phyloP scores from a whole-genome alignment of 2,797 vertebrate species.

The Notolabrus celidotus region DNA sequence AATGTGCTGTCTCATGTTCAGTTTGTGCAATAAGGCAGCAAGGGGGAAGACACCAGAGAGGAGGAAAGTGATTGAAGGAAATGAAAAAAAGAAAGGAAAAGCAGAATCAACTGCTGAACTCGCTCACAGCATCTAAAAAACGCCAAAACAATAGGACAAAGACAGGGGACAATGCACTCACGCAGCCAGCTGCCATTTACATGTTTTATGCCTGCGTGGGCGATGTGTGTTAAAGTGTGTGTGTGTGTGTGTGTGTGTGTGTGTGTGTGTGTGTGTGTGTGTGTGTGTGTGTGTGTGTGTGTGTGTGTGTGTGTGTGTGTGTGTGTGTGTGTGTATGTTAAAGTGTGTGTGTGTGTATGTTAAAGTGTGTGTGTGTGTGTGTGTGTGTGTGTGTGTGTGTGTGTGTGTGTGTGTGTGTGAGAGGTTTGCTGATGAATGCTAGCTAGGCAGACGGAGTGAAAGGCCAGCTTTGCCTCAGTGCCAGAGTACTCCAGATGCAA shows the following conservation, averaged over 20 bases:
- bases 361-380: conserved; percentile 6
- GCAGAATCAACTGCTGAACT: not conserved
- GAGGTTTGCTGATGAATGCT: conserved; percentile 69
- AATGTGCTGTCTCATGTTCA: conserved; percentile 44
- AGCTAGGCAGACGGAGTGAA: conserved; percentile 75
- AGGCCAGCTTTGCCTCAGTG: conserved; percentile 77
- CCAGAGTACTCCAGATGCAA: conserved; percentile 72
- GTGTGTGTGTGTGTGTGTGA: conserved; percentile 20
- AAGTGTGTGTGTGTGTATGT: conserved; percentile 17
- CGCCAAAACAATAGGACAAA: conserved; percentile 20
- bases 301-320: too few relatives aligned
- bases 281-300: too few relatives aligned
- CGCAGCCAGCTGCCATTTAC: conserved; percentile 62
- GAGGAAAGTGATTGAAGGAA: conserved; percentile 5
- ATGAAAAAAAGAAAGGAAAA: not conserved
- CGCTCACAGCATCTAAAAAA: not conserved
- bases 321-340: too few relatives aligned
- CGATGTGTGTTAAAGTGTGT: conserved; percentile 18
- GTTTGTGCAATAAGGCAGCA: conserved; percentile 31
- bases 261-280: too few relatives aligned
- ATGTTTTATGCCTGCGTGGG: conserved; percentile 47
- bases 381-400: too few relatives aligned
- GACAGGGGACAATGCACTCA: conserved; percentile 18
- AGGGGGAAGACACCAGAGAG: not conserved
- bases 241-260: too few relatives aligned